Evolutionary conservation across 1,140 invertebrate species (phyloP), one percentile per base, ranked within the genome.

Genomic region (Tachypleus tridentatus): DNA sequence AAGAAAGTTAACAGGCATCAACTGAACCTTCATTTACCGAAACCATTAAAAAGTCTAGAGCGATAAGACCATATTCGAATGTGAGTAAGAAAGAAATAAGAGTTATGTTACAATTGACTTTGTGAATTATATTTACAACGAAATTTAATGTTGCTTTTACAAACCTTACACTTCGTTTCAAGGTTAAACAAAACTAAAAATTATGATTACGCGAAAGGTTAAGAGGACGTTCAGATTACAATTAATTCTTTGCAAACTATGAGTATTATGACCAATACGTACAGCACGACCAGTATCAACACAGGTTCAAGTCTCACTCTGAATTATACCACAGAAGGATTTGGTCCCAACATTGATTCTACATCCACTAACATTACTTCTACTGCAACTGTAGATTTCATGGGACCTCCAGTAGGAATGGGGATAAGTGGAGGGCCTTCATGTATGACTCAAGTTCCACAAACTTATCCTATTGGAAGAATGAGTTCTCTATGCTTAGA

Each of bases 401-500:
- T 71, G 70, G 67, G 69, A 29, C 60, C 63, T 51, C 83, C 85
- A 63, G 29, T 29, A 29, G 70, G 72, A 49, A 77, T 76, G 67
- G 83, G 80, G 47, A 67, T 70, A 11, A 75, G 75, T 64, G 73
- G 72, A 47, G 71, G 69, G n/a, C 69, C 69, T 9, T 79, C 85
- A 9, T 86, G 84, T 69, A 87, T 89, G 84, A 85, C 86, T 67
- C 83, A 79, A n/a, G 75, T 79, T 77, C 74, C 74, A 61, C 73
- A 77, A 4, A 77, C 76, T 73, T 71, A 73, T 53, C 51, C 65
- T 51, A 74, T 77, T 69, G 69, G 72, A 49, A 62, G 67, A 65
- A 77, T 80, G 74, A 78, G 75, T 74, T 75, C 65, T 29, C 78
- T 80, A 73, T 75, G 74, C 70, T 70, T 68, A 7, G 66, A 67